Conservation (phyloP, 2,888 invertebrate species). For the Shargacucullia verbasci region DNA sequence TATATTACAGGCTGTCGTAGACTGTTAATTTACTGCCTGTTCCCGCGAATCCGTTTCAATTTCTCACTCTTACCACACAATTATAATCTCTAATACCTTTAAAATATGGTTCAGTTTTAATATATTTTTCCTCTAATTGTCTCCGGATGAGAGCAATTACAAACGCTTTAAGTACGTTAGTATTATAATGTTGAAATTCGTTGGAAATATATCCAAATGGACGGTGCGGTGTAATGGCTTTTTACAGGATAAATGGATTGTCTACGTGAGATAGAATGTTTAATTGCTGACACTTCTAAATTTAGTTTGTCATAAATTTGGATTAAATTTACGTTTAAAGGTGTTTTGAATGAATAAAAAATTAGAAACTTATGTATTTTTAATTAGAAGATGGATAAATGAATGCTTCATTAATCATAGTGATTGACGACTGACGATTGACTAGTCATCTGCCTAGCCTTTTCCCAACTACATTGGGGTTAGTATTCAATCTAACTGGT, state of each 20-base stretch:
- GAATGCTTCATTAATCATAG: no score
- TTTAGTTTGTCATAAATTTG: neutral
- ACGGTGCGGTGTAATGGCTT: slow-evolving; percentile 3
- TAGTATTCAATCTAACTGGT: no score
- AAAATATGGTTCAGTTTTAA: slow-evolving; percentile 22
- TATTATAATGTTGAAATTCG: slow-evolving; percentile 25
- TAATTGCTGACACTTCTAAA: neutral
- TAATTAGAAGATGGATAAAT: no score
- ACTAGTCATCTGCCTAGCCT: no score
- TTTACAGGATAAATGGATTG: slow-evolving; percentile 11
- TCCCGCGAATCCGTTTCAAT: slow-evolving; percentile 21
- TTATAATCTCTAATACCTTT: neutral
- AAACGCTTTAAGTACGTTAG: slow-evolving; percentile 29
- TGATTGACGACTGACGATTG: no score
- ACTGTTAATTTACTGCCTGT: slow-evolving; percentile 65
- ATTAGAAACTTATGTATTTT: no score
- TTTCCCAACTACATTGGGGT: no score
- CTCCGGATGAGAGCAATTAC: slow-evolving; percentile 53
- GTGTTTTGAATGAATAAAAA: no score
- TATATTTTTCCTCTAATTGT: neutral
- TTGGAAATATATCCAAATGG: slow-evolving; percentile 17
- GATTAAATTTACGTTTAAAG: no score
- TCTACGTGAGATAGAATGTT: neutral
- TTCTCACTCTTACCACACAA: slow-evolving; percentile 2
- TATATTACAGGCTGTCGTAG: slow-evolving; percentile 55